Evolutionary conservation across 2,888 invertebrate genomes (phyloP), one percentile per base, ranked within the genome.

Genomic region (Parapristionchus giblindavisi): DNA sequence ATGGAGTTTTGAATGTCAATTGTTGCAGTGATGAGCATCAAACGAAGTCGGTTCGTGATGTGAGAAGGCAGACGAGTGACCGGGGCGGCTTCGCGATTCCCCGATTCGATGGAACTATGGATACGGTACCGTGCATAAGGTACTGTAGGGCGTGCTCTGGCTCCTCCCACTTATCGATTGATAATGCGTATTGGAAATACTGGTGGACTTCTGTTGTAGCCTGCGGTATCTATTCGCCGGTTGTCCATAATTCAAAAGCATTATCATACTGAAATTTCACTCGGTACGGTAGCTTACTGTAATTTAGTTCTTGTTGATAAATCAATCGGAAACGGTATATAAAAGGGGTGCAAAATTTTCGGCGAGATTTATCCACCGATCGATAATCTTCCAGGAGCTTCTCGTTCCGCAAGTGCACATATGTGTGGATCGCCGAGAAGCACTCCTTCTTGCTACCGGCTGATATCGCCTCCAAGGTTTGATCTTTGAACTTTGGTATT

Each of bases 21-120:
- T 32, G 21, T 78, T 78, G 6, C 66, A 78, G 78, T 27, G 78
- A 78, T 52, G 76, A 78, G 36, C 75, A 78, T 36, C 71, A 75
- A 21, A 70, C 68, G 40, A 27, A 34, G 4, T 73, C 78, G 4
- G 74, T 78, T 27, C 76, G 78, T 6, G 48, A 74, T 17, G 78
- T 78, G 43, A 38, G 73, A 27, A 54, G 34, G 4, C 40, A 24
- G 27, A 24, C 51, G 32, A 48, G 29, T 21, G 72, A 43, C 32
- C 38, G 29, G 60, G 48, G n/a, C 6, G 40, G 51, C 32, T n/a
- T 60, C 38, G 61, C 63, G 24, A 36, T 61, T 34, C 74, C 74
- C 14, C 34, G 58, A 8, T 58, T 14, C 6, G 72, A 72, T 60
- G 72, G 72, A 58, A 32, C 32, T 11, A 72, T 60, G 72, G 58